A percentile compares a stretch with the other conserved stretches of the same genome.
phyloP scores from a whole-genome alignment of 2,113 vertebrate species.

The Falcunculus frontatus region DNA sequence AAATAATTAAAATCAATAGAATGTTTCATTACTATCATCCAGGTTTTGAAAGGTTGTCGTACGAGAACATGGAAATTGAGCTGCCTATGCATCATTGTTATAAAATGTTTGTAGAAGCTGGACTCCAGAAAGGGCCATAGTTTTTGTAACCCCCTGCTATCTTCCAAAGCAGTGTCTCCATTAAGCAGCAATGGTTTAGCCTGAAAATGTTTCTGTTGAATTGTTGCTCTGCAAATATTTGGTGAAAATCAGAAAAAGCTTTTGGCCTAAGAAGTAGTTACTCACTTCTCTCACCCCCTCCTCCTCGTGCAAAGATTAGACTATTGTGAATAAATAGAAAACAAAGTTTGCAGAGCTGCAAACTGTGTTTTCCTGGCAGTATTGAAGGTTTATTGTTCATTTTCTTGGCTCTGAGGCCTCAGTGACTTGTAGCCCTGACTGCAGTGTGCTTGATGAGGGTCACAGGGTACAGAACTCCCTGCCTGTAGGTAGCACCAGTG shows the following conservation, averaged over 20 bases:
- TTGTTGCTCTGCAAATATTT: background rate
- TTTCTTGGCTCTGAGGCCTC: background rate
- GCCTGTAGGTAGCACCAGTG: background rate
- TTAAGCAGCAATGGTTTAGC: background rate
- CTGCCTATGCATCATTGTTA: background rate
- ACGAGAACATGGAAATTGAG: background rate
- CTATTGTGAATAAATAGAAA: background rate
- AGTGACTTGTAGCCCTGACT: background rate
- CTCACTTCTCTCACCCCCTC: background rate
- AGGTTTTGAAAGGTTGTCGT: background rate
- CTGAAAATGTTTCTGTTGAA: background rate
- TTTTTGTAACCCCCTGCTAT: background rate
- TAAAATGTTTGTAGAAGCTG: background rate
- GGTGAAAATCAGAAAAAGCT: background rate
- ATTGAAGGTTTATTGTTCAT: background rate
- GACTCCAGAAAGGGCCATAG: fast-evolving
- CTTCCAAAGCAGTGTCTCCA: background rate
- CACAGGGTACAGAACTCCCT: background rate
- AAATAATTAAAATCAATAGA: background rate
- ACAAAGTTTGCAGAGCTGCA: background rate
- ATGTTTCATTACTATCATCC: background rate
- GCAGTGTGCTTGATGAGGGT: background rate
- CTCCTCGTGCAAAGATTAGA: background rate
- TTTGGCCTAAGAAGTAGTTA: background rate
- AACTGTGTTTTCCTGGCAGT: background rate